Base-by-base conservation (phyloP, 2,113 vertebrate species). In the Channa maculata region DNA sequence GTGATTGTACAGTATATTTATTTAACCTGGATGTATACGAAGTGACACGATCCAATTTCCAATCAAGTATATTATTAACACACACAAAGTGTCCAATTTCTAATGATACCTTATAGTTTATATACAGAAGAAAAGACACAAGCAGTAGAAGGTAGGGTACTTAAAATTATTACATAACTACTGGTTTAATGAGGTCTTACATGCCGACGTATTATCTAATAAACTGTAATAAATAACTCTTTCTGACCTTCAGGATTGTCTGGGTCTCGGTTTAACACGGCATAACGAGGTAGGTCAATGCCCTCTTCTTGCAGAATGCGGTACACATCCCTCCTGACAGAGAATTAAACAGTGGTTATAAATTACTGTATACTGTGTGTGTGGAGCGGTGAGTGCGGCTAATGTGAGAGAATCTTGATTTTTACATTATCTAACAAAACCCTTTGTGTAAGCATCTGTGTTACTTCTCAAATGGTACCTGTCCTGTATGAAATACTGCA, bases 401-500 rank as follows among this genome's bases (percentile, higher is more conserved):
- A 24, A 24, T 24, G 24, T 24, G 24, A 24, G 39, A 7, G 39
- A 41, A 41, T 41, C 39, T 41, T 41, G 2, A 4, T 41, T 41
- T 41, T 41, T 41, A 41, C 39, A 4, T 41, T 41, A 41, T 41
- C 4, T 7, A 5, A 10, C 24, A 24, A 43, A 53, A 14, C 12
- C 7, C 6, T 11, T 63, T 43, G 8, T 38, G 10, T 61, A 36
- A 6, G 38, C 38, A 44, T 39, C 33, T 38, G 49, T 12, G 9
- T 38, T 55, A 8, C 2, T 59, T 59, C 5, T 50, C 9, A 44
- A 5, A 41, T 34, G 37, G 4, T 86, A 98, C 98, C 98, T 96
- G 94, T 99, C 97, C 90, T 98, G 97, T 89, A 99, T 98, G 77
- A 96, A 99, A 93, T 98, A 99, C 89, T 99, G 98, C 97, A 97